Percentiles rank a stretch among this genome's conserved stretches.
phyloP scores from a whole-genome alignment of 2,797 vertebrate genomes.

The Scyliorhinus canicula region DNA sequence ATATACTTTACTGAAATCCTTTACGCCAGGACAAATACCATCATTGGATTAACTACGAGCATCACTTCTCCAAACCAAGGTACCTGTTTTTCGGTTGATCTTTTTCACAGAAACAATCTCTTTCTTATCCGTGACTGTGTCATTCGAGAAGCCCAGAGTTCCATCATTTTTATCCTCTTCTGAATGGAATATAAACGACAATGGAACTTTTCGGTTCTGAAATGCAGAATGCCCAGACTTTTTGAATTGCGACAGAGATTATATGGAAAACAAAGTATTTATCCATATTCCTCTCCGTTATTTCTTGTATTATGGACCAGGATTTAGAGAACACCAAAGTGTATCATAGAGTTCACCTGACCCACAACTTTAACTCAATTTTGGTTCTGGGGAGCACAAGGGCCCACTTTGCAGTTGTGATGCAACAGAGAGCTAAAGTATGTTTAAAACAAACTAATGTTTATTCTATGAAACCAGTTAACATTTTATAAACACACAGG shows the following conservation, averaged over 20 bases:
- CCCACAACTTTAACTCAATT: too few relatives aligned
- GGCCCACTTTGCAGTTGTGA: too few relatives aligned
- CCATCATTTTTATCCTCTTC: background rate
- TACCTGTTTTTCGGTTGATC: background rate
- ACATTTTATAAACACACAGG: too few relatives aligned
- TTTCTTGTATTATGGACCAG: too few relatives aligned
- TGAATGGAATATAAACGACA: background rate
- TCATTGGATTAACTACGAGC: background rate
- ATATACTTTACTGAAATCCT: background rate
- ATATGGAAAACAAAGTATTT: background rate
- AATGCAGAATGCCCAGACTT: background rate
- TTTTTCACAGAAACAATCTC: background rate
- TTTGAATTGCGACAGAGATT: background rate
- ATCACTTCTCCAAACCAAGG: background rate
- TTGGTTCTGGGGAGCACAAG: too few relatives aligned
- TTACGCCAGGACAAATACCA: background rate
- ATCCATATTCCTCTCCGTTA: background rate
- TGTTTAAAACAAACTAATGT: too few relatives aligned
- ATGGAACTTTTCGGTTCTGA: background rate
- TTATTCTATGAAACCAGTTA: too few relatives aligned
- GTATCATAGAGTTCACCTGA: too few relatives aligned
- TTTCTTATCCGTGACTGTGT: background rate
- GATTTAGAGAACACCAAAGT: too few relatives aligned
- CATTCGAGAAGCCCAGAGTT: background rate
- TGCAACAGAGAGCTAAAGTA: too few relatives aligned